These are phyloP conservation scores for Florisuga fusca DNA, from an alignment of 2,797 vertebrate genomes.

Conservation along the genomic window DNA sequence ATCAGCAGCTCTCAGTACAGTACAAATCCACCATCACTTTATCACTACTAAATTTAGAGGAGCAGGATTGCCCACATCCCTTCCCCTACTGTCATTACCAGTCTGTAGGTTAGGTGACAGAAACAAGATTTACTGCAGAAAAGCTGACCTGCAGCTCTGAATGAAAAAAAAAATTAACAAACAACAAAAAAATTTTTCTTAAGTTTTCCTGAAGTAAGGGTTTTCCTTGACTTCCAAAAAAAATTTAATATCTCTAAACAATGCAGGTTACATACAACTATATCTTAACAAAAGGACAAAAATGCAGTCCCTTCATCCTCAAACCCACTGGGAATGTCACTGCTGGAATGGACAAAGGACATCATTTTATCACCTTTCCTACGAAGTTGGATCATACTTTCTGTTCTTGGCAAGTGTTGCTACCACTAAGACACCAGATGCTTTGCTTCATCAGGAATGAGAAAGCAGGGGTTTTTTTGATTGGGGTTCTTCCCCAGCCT, in stretches of 20 bases:
- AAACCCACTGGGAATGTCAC: background rate
- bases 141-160: background rate
- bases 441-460: background rate
- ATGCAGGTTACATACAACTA: background rate
- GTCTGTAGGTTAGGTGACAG: background rate
- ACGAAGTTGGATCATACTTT: background rate
- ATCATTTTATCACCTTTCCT: background rate
- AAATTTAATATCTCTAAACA: background rate
- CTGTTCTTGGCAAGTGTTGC: background rate
- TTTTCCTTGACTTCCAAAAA: background rate
- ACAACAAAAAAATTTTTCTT: background rate
- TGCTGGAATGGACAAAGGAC: background rate
- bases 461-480: background rate
- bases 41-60: background rate
- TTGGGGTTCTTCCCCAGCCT: background rate
- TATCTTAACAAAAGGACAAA: background rate
- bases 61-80: background rate
- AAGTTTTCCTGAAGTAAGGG: background rate
- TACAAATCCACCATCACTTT: background rate
- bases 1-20: background rate
- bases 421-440: background rate
- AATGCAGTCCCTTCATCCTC: background rate
- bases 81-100: background rate
- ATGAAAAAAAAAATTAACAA: background rate
- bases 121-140: constrained; percentile 3